Evolutionary conservation across 2,888 invertebrate genomes (phyloP).

Genomic region (Cheilosia grossa): DNA sequence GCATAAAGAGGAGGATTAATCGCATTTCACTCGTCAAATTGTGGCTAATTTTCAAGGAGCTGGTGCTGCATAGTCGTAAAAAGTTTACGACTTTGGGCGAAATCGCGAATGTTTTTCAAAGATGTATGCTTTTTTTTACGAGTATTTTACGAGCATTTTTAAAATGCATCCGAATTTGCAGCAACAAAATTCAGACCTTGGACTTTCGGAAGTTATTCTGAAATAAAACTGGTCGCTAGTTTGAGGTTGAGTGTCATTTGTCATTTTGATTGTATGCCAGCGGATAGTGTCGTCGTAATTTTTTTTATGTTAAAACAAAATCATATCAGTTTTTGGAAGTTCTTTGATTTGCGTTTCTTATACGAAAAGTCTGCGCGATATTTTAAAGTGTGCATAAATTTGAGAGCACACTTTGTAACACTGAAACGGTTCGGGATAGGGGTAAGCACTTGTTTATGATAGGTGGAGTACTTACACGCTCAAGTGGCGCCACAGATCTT

Average conservation of each 20-base stretch:
- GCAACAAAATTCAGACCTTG: neutral
- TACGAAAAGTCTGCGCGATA: neutral
- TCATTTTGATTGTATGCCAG: constrained; percentile 5
- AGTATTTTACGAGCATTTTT: constrained; percentile 11
- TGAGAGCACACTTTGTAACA: neutral
- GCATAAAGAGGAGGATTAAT: neutral
- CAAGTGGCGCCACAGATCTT: too few relatives aligned
- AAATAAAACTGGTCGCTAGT: constrained; percentile 16
- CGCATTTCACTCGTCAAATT: constrained; percentile 8
- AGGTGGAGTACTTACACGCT: too few relatives aligned
- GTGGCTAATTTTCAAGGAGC: constrained; percentile 21
- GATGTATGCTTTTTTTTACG: constrained; percentile 13
- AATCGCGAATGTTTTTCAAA: neutral
- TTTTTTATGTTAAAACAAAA: neutral
- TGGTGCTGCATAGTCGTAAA: constrained; percentile 10
- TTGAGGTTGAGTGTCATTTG: constrained; percentile 19
- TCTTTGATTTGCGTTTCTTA: too few relatives aligned
- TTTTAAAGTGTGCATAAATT: neutral
- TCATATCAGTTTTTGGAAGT: neutral
- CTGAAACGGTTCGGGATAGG: neutral
- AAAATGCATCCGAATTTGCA: constrained; percentile 20
- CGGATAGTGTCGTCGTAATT: neutral
- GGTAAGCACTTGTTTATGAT: neutral
- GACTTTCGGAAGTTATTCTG: constrained; percentile 5
- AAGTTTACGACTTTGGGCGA: constrained; percentile 4